Evolutionary conservation across 2,113 vertebrate genomes (phyloP), one percentile per base, ranked within the genome.

Genomic region (Amblyopsis rosae): DNA sequence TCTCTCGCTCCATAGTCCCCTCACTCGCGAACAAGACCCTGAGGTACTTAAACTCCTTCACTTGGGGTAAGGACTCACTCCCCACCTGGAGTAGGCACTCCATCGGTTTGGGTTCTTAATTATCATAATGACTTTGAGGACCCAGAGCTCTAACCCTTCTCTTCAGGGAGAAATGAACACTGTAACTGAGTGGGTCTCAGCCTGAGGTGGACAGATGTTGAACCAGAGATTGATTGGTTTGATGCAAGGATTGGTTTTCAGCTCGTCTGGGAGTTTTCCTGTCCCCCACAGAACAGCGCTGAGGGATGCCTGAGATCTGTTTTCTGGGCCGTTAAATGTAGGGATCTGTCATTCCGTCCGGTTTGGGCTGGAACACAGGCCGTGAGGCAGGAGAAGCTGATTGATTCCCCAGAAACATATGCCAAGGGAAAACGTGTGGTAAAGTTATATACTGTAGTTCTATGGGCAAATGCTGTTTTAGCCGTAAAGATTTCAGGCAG

Each of bases 161-260:
- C 87, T 82, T 70, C 45, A 1, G 83, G 75, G 89, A 82, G 50
- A 73, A n/a, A 53, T 32, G 9, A 50, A 62, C 57, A 67, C 46
- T 57, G 70, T 67, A 63, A 69, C 77, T 56, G 73, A 85, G 72
- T 67, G 79, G 72, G 62, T 70, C 45, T 6, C 32, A 33, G 8
- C 5, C 16, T 16, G 32, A 19, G 17, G 12, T 58, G 19, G 56
- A n/a, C 61, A 48, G 54, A 57, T 33, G 56, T 12, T 12, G 17
- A 32, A 32, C 56, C 59, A 56, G 65, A 77, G 75, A 72, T 58
- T 73, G 80, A 84, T 76, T 76, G 77, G 69, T 85, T 80, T 82
- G 71, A 82, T 80, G 80, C 62, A 69, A 79, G 70, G 76, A 88
- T 91, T 76, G 16, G 47, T 64, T 88, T 90, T 87, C 86, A 79